Evolutionary conservation across 2,113 vertebrate species (phyloP), one percentile per base, ranked within the genome.

Genomic region (Castor canadensis): DNA sequence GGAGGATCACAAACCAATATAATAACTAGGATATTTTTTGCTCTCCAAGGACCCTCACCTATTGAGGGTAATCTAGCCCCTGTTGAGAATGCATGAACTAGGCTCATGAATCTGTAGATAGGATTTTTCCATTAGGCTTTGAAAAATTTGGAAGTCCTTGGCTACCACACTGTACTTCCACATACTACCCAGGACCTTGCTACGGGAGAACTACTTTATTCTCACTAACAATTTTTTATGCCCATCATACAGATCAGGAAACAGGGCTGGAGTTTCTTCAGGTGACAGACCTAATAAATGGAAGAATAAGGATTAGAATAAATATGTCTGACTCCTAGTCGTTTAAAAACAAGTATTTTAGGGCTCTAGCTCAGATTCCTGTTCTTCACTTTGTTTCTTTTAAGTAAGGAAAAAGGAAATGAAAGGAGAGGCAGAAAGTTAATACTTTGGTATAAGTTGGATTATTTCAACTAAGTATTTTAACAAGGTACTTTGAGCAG

Each of bases 271-370:
- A 35, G 30, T 87, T 71, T 60, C 22, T 60, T 96, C 28, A 77
- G 58, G 13, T 43, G 76, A 62, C 26, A 84, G 81, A 75, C 17
- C 35, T 85, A 85, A 66, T 92, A 87, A 69, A 38, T 72, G 35
- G 77, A 77, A 38, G n/a, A 26, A 54, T 85, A 30, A 85, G 56
- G n/a, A 72, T 38, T 81, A 38, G 24, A 80, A 11, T 77, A 72
- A 40, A 81, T 89, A 66, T 17, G 9, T 47, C 67, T 75, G 47
- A 85, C 43, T 89, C 28, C 24, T 38, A 66, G 71, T 73, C 30
- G 81, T 95, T 83, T 43, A 81, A 93, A 84, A 95, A 88, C 11
- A 76, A 9, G 24, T 26, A 69, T 87, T 76, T 38, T 69, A 79
- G 73, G 12, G 76, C 28, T 81, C 43, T 75, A 43, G 32, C 38